Base-by-base conservation (phyloP, 2,113 vertebrate genomes). In the Oncorhynchus kisutch region DNA sequence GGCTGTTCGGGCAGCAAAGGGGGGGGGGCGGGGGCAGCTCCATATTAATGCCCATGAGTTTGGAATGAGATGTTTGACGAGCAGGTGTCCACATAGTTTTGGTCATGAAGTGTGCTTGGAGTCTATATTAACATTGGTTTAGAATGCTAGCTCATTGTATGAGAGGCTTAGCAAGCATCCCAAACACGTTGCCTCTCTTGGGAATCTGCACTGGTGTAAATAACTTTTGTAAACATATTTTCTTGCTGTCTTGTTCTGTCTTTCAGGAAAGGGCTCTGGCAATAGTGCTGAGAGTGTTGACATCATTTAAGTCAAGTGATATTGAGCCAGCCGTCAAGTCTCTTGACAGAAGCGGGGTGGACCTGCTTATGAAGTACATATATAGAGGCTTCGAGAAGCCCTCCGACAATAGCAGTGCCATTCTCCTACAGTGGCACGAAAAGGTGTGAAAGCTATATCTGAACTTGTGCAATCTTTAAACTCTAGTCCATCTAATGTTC, bases 291-390 rank as follows among this genome's bases (percentile, higher is more conserved):
- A 95, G 85, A 80, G 95, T 96, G n/a, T 93, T 97, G 77, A 95
- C 92, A 0, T 92, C 95, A 45, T 96, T 96, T 72, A 95, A 93
- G 86, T 95, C 94, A 89, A 95, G 94, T 0, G 95, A 97, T 59
- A 96, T 97, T 6, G 96, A 97, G 71, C 90, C 93, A 74, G 95
- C 95, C 0, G 95, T 96, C 74, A 94, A 94, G 57, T 94, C 95
- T 25, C 89, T 97, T 81, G 95, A 96, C 91, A 93, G 91, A 77
- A 94, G 92, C 0, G 94, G 94, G 2, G 20, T 96, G 51, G 96
- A 97, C 90, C 90, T 96, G 91, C 86, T 97, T 78, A 97, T 97
- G 96, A 97, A 96, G 88, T 96, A 95, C 91, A 95, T 97, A 90
- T 97, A 96, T 88, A 95, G 94, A 90, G 96, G 96, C 13, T 97